Evolutionary conservation across 2,888 invertebrate species (phyloP), one percentile per base, ranked within the genome.

Genomic region (Entomobrya proxima): DNA sequence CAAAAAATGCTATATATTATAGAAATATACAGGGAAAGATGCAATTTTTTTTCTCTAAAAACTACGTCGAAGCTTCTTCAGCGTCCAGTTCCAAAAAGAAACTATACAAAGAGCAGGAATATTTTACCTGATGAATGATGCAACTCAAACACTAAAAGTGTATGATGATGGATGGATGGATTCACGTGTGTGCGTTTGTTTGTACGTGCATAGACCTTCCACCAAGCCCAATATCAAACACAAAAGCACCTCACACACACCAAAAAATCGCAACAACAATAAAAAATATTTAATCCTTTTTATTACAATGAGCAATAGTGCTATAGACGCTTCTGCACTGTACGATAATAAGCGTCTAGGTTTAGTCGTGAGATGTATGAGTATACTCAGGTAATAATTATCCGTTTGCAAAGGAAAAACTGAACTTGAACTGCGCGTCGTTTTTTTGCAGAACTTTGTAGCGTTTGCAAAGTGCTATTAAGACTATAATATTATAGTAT

Each of bases 341-440:
- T n/a, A n/a, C n/a, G n/a, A n/a, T n/a, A n/a, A 55, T 18, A 55
- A 55, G 27, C 21, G 27, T 27, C 35, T 32, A 27, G 44, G 15
- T 11, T 40, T 15, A 7, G 44, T 40, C 15, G 7, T 7, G 9
- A 24, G 2, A 27, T 21, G 27, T 24, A 9, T 37, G 9, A 9
- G n/a, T n/a, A 13, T 67, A 50, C 24, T 50, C 15, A n/a, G 24
- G 24, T 24, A 61, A 15, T 61, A 32, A 30, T 78, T 40, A 58
- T 58, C n/a, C 58, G 76, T 40, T 76, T 44, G 24, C n/a, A n/a
- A n/a, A 64, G 67, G 64, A 30, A 67, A 67, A 78, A 78, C 18
- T 40, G 27, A 64, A 78, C 50, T 67, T 77, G 32, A 79, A 79
- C 69, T 79, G 79, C 79, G 79, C 61, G 21, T 67, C 50, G 50